Evolutionary conservation across 2,797 vertebrate genomes (phyloP).

Genomic region (Cyprinella venusta): DNA sequence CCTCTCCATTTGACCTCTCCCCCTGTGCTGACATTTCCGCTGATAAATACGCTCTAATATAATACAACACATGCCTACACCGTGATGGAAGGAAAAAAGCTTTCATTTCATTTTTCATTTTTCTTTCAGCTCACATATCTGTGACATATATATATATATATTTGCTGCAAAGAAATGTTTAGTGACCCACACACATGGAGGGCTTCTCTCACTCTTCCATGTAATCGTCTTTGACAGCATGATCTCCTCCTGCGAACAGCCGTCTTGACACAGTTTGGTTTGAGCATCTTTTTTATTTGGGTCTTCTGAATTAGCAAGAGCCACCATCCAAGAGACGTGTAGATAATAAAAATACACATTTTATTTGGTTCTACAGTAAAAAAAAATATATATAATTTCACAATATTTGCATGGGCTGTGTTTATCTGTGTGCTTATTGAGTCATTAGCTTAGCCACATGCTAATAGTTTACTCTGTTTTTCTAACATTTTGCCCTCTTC

Average conservation of each 20-base stretch:
- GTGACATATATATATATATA: not conserved
- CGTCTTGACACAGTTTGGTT: not conserved
- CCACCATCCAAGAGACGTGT: not conserved
- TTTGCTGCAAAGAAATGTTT: not conserved
- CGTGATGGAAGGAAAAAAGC: not conserved
- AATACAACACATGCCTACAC: conserved; percentile 7
- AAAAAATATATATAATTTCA: not conserved
- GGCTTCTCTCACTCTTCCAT: conserved; percentile 9
- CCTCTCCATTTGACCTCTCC: conserved; percentile 45
- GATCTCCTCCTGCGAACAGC: not conserved
- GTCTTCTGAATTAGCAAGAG: not conserved
- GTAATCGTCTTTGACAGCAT: not conserved
- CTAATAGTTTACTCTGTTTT: not conserved
- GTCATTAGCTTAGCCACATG: conserved; percentile 8
- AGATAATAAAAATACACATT: not conserved
- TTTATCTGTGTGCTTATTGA: not conserved
- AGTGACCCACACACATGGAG: conserved; percentile 20
- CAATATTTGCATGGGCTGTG: not conserved
- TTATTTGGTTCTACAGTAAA: not conserved
- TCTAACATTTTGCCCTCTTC: not conserved
- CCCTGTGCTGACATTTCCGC: conserved; percentile 58
- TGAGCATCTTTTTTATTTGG: not conserved
- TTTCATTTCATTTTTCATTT: not conserved
- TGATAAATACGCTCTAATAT: conserved; percentile 15
- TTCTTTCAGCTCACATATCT: not conserved